Evolutionary conservation across 2,888 invertebrate species (phyloP).

Genomic region (Coleophora flavipennella): DNA sequence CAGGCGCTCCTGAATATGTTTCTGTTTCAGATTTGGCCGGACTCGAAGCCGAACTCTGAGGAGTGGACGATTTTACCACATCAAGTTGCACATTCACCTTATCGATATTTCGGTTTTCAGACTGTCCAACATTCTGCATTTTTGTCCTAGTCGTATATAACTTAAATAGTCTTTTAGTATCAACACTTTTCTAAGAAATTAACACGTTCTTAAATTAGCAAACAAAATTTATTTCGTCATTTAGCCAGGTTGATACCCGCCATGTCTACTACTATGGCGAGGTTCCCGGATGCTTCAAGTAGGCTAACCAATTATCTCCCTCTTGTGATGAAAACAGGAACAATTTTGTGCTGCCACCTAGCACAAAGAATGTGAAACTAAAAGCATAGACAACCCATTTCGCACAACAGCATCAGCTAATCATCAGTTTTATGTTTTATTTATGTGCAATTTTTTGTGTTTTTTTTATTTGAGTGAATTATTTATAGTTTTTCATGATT

Average conservation of each 20-base stretch:
- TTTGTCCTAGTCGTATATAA: constrained; percentile 78
- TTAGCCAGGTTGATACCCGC: constrained; percentile 81
- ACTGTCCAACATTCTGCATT: constrained; percentile 94
- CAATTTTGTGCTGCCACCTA: constrained; percentile 53
- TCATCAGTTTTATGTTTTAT: too few relatives aligned
- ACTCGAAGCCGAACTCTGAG: constrained; percentile 88
- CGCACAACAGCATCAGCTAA: too few relatives aligned
- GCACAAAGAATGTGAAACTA: constrained; percentile 33
- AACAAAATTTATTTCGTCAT: constrained; percentile 75
- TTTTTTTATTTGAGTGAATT: too few relatives aligned
- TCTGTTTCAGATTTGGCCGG: constrained; percentile 89
- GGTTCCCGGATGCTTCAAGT: constrained; percentile 77
- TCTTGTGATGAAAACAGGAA: constrained; percentile 50
- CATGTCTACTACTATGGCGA: constrained; percentile 87
- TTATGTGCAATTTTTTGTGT: too few relatives aligned
- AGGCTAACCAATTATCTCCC: constrained; percentile 69
- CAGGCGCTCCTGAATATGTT: constrained; percentile 87
- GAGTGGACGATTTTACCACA: constrained; percentile 83
- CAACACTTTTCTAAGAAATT: constrained; percentile 69
- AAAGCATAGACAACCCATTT: constrained; percentile 3
- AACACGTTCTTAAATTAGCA: constrained; percentile 71
- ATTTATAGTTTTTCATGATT: too few relatives aligned
- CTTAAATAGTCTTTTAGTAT: constrained; percentile 70
- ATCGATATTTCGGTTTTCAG: constrained; percentile 87
- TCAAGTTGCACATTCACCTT: constrained; percentile 83